Base-by-base conservation (phyloP, 1,140 invertebrate genomes). In the Drosophila lini region DNA sequence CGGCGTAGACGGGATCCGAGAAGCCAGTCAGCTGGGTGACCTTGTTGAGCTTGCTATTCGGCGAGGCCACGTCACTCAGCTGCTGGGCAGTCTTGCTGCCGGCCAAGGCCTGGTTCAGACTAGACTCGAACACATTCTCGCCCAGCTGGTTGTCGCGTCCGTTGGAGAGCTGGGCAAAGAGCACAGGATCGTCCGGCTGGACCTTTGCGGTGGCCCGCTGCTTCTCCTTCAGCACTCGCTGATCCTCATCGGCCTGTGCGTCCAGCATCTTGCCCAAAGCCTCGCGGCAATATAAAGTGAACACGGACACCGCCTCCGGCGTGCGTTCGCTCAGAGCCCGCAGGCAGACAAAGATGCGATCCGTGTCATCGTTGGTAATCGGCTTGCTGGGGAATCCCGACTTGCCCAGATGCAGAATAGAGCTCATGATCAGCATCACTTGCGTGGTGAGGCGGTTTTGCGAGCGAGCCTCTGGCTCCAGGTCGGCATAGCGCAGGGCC, bases 21-120 rank as follows among this genome's bases (percentile, higher is more conserved):
- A 99, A 99, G 19, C 99, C 99, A n/a, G 99, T 99, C 68, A 99
- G 94, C 92, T 99, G 99, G n/a, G 98, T 98, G 22, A 99, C 98
- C 94, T 99, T 96, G 65, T 96, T 96, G 42, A 97, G 92, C 88
- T 96, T 95, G 70, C 93, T 95, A 2, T 94, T 93, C 7, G 94
- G 91, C 25, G 93, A 93, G 1, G 92, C 84, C 45, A 94, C 94
- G 38, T 94, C 93, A 42, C 81, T 85, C n/a, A 91, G 75, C 68
- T 92, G 77, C 68, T 91, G 93, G 11, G 91, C 91, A 0, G 92
- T 84, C 91, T 94, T 93, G 44, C 71, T 92, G 45, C 96, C 96
- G 45, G 95, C 96, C 11, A 98, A 94, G 2, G 99, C 99, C 91
- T 98, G 98, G 61, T 95, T 97, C 50, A 99, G 93, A 44, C 98